Evolutionary conservation across 1,140 invertebrate species (phyloP), one percentile per base, ranked within the genome.

Genomic region (Eupristina koningsbergeri): DNA sequence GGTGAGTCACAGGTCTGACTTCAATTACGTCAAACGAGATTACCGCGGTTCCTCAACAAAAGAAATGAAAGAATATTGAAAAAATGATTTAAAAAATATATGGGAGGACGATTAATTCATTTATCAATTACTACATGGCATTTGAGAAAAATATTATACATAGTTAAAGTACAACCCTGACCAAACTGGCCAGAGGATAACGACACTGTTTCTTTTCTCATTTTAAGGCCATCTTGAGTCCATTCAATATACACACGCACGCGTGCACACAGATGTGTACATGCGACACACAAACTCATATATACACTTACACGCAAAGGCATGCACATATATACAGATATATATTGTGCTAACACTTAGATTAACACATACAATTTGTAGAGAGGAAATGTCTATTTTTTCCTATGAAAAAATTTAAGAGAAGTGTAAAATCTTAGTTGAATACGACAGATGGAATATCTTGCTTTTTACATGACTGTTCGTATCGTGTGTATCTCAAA

Each of bases 1-100:
- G 73, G 73, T 53, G 83, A 76, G 71, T 84, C 76, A 71, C 83
- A 36, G 78, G 78, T 84, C 78, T 84, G 78, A 80, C 83, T 69
- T 75, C 67, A 61, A 45, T 77, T 69, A 77, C 73, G n/a, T 76
- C 63, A 47, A 78, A 41, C 67, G 76, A 74, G 67, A 80, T 79
- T 67, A 69, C 41, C 74, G 63, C 41, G 61, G 81, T 64, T 71
- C 64, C 53, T 80, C 67, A 50, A 73, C 11, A 61, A n/a, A 47
- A 58, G 73, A n/a, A 71, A 61, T 26, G 71, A 79, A 17, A 83
- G 53, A 81, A 73, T 63, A 82, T 61, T 69, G 39, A 50, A 76
- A 53, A 73, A 81, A 73, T 53, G 47, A 26, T 53, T 50, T 29
- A 19, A 77, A 50, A 47, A 74, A 47, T 74, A 50, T 50, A 77